A percentile compares a stretch with the other conserved stretches of the same genome.
Evolutionary conservation across 2,113 vertebrate genomes (phyloP).

Genomic region (Bujurquina vittata): DNA sequence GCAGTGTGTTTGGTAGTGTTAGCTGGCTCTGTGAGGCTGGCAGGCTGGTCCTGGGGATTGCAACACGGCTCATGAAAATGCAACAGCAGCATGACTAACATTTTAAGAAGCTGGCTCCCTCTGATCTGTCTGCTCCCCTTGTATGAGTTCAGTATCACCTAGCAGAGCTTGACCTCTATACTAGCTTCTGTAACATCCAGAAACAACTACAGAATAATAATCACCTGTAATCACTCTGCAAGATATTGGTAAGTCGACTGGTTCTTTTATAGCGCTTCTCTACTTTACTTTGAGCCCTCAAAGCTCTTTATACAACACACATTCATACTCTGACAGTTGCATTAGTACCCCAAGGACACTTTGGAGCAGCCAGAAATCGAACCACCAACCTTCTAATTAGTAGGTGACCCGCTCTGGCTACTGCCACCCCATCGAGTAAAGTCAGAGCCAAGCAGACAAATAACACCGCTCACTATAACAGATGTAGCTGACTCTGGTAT

Average conservation of each 20-base stretch:
- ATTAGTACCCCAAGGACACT: too few relatives aligned
- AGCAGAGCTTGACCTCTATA: conserved; percentile 10
- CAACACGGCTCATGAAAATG: conserved; percentile 62
- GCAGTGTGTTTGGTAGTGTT: conserved; percentile 19
- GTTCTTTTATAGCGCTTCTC: too few relatives aligned
- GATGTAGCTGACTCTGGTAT: neutral
- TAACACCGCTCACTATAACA: neutral
- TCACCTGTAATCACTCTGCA: neutral
- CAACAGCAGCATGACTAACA: conserved; percentile 56
- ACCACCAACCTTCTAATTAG: too few relatives aligned
- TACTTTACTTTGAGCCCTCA: too few relatives aligned
- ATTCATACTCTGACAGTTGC: too few relatives aligned
- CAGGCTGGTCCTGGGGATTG: conserved; percentile 46
- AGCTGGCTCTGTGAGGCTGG: conserved; percentile 24
- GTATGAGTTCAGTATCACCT: conserved; percentile 16
- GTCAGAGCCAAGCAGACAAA: neutral
- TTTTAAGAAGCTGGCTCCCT: conserved; percentile 46
- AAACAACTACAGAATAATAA: neutral
- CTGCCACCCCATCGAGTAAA: neutral
- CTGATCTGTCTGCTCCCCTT: conserved; percentile 23
- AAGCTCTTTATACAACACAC: too few relatives aligned
- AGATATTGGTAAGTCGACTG: neutral
- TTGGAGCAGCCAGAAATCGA: too few relatives aligned
- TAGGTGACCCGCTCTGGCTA: too few relatives aligned
- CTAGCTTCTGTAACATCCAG: neutral